Evolutionary conservation across 2,113 vertebrate species (phyloP).

Genomic region (Tragulus kanchil): DNA sequence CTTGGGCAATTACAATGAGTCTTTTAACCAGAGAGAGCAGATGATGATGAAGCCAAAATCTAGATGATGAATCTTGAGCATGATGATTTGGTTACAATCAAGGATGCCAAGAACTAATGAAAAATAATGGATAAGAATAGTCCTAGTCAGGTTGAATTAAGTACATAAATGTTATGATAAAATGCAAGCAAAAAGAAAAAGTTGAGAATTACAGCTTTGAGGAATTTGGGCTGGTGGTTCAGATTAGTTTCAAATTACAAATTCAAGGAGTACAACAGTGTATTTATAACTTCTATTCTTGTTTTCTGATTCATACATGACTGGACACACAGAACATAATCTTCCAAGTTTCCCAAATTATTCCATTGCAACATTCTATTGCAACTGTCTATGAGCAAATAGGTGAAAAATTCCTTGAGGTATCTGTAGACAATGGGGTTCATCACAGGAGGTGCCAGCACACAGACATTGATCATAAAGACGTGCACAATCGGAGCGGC

Average conservation of each 20-base stretch:
- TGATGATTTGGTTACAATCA: neutral
- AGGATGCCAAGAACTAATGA: neutral
- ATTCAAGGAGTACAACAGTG: neutral
- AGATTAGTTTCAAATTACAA: neutral
- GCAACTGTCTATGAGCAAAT: neutral
- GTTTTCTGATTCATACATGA: neutral
- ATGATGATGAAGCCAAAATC: neutral
- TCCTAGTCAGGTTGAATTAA: neutral
- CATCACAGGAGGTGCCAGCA: neutral
- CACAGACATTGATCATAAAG: neutral
- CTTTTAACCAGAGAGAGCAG: neutral
- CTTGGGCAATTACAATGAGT: neutral
- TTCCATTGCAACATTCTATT: neutral
- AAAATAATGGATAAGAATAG: neutral
- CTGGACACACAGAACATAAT: neutral
- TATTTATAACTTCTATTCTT: neutral
- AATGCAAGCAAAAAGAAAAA: neutral
- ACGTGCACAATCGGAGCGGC: neutral
- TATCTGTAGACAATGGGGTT: constrained; percentile 32
- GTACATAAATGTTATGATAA: neutral
- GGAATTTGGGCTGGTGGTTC: neutral
- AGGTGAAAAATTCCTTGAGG: neutral
- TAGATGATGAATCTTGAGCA: neutral
- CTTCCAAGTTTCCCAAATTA: neutral
- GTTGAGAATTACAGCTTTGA: neutral